Evolutionary conservation across 2,113 vertebrate genomes (phyloP).

Genomic region (Phylloscopus trochilus): DNA sequence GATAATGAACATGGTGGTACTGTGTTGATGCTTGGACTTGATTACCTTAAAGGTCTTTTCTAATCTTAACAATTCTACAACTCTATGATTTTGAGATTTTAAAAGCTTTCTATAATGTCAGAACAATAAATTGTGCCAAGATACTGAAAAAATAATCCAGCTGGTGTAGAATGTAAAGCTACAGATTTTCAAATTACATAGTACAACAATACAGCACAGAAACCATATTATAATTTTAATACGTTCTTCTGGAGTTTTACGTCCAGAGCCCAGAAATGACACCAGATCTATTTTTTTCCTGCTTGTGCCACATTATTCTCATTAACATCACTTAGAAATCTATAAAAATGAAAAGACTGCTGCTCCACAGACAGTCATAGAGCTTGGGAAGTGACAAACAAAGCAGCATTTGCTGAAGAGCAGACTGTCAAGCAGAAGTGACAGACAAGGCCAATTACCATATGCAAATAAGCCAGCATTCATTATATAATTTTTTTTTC

Average conservation of each 20-base stretch:
- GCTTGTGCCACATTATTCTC: not conserved
- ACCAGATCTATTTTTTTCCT: not conserved
- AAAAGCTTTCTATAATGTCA: not conserved
- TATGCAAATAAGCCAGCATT: slow-evolving; percentile 14
- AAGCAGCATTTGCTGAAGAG: slow-evolving; percentile 14
- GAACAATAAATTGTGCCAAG: not conserved
- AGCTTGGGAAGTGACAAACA: slow-evolving; percentile 9
- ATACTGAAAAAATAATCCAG: not conserved
- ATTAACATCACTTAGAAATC: slow-evolving; percentile 25
- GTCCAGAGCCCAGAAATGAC: not conserved
- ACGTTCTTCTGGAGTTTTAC: not conserved
- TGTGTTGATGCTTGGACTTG: not conserved
- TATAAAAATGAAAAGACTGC: slow-evolving; percentile 1
- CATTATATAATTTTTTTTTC: not conserved
- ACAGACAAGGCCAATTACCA: slow-evolving; percentile 48
- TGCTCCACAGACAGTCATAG: not conserved
- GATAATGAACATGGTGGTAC: not conserved
- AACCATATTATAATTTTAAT: not conserved
- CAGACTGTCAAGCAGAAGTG: slow-evolving; percentile 31
- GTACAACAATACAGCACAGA: not conserved
- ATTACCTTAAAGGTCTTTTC: not conserved
- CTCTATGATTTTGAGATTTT: not conserved
- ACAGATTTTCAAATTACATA: not conserved
- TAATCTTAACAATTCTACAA: not conserved
- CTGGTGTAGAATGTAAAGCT: not conserved